These are phyloP conservation scores for Tenebrosternarchus preto DNA, from an alignment of 2,113 vertebrate species.

Conservation along the genomic window DNA sequence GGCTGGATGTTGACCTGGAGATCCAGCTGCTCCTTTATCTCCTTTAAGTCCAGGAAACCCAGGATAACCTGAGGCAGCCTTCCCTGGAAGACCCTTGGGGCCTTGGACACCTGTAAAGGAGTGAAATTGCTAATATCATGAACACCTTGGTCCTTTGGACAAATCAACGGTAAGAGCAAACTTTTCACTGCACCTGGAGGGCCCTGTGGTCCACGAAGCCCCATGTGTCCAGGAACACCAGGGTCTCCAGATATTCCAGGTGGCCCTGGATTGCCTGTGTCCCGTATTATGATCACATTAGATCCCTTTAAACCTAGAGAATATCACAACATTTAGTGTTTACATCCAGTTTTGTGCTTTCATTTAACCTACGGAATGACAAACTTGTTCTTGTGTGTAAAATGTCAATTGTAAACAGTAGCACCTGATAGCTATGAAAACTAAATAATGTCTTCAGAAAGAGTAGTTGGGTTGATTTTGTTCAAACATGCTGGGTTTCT, in stretches of 20 bases:
- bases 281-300: background rate
- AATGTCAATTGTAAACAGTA: background rate
- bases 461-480: too few species aligned
- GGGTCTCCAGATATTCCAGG: conserved; percentile 67
- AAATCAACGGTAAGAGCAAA: background rate
- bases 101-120: conserved; percentile 9
- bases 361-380: background rate
- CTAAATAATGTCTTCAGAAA: too few species aligned
- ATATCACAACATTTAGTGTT: background rate
- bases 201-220: conserved; percentile 69
- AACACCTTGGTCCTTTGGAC: background rate
- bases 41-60: conserved; percentile 33
- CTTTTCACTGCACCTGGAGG: conserved; percentile 71
- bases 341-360: background rate
- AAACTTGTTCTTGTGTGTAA: background rate
- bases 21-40: conserved; percentile 16
- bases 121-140: background rate
- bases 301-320: conserved; percentile 70
- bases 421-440: too few species aligned
- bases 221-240: conserved; percentile 49
- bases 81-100: conserved; percentile 9
- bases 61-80: background rate
- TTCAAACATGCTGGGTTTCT: too few species aligned
- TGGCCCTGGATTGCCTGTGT: conserved; percentile 54
- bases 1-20: background rate